Conservation (phyloP, 1,140 invertebrate species). For the Drosophila triauraria region DNA sequence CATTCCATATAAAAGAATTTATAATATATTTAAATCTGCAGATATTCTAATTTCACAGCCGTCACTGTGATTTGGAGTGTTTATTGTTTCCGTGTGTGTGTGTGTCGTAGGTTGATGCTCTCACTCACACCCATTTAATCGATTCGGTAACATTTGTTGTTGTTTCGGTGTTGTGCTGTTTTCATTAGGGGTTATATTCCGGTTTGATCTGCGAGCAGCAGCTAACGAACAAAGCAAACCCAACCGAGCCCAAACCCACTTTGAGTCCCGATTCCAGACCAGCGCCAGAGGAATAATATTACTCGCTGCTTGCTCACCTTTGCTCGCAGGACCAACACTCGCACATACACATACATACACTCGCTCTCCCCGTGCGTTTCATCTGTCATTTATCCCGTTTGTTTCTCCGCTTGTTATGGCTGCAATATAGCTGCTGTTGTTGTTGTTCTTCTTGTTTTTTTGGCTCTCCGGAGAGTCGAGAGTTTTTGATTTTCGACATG, state of each 20-base stretch:
- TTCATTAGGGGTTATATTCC: conserved; percentile 82
- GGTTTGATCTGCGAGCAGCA: conserved; percentile 70
- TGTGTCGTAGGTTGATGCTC: background rate
- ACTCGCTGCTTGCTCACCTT: conserved; percentile 55
- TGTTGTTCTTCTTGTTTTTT: conserved; percentile 25
- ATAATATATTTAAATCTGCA: background rate
- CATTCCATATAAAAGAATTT: background rate
- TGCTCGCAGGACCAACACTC: conserved; percentile 33
- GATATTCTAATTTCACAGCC: conserved; percentile 6
- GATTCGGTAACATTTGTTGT: conserved; percentile 76
- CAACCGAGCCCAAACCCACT: conserved; percentile 35
- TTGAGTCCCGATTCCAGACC: conserved; percentile 36
- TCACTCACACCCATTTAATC: conserved; percentile 65
- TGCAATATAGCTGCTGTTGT: conserved; percentile 27
- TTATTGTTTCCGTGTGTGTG: background rate
- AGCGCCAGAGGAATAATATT: conserved; percentile 23
- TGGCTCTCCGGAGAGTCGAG: conserved; percentile 74
- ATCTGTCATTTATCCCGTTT: conserved; percentile 67
- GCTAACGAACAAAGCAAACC: conserved; percentile 34
- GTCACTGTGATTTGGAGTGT: conserved; percentile 1
- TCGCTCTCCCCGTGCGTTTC: conserved; percentile 62
- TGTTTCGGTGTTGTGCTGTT: conserved; percentile 49
- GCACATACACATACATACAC: conserved; percentile 14
- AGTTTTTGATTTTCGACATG: conserved; percentile 82
- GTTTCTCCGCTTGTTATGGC: conserved; percentile 43